These are phyloP conservation scores for Zelleria hepariella DNA, from an alignment of 2,888 invertebrate genomes.

Conservation along the genomic window DNA sequence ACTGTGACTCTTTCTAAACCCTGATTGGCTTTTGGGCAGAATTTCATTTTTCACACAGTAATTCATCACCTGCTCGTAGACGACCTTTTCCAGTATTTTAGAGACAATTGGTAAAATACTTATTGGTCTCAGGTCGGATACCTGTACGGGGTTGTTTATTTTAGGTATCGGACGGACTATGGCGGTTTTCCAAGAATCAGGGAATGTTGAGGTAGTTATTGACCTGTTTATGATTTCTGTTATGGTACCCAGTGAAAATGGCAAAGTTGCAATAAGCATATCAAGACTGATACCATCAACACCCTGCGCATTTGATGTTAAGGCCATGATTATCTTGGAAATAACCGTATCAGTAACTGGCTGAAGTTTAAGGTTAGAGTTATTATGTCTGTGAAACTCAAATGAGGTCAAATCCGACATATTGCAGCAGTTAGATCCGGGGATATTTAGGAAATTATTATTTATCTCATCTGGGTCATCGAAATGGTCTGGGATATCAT, in stretches of 20 bases:
- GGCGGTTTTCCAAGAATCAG: neutral
- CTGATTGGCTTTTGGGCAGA: no score
- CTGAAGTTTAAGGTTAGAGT: neutral
- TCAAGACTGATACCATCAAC: neutral
- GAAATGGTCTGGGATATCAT: no score
- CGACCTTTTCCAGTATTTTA: neutral
- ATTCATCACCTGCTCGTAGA: no score
- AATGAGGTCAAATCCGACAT: neutral
- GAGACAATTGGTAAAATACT: slow-evolving; percentile 1
- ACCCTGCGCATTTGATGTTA: neutral
- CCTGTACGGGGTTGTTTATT: neutral
- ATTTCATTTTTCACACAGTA: no score
- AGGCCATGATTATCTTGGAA: neutral
- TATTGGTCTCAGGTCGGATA: neutral
- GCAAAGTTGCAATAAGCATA: neutral
- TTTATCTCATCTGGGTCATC: neutral
- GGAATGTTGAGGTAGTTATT: neutral
- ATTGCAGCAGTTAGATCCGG: neutral
- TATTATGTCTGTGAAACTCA: neutral
- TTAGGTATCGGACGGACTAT: neutral
- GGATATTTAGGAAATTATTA: neutral
- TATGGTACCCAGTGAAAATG: neutral
- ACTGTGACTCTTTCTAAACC: no score
- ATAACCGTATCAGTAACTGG: neutral
- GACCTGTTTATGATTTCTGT: neutral